Evolutionary conservation across 1,140 invertebrate genomes (phyloP).

Genomic region (Drosophila insularis): DNA sequence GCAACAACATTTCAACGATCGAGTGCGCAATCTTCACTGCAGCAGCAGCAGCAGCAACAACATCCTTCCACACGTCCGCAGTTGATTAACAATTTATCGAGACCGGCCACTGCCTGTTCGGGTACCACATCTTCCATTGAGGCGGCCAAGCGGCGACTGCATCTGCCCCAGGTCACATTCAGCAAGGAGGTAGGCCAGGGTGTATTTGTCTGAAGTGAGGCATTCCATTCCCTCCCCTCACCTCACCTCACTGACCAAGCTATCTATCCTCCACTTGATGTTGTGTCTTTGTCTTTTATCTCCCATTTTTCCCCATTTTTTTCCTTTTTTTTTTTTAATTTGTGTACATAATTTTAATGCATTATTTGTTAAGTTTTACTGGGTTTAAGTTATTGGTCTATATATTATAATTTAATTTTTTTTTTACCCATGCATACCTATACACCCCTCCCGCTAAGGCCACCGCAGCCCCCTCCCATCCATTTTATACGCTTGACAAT

Average conservation of each 20-base stretch:
- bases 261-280: background rate
- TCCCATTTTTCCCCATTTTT: background rate
- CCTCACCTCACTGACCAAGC: background rate
- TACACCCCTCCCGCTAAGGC: background rate
- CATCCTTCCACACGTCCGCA: conserved; percentile 10
- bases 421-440: conserved; percentile 13
- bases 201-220: conserved; percentile 84
- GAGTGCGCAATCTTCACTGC: conserved; percentile 43
- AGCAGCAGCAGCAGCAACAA: background rate
- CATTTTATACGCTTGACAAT: conserved; percentile 57
- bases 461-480: background rate
- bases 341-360: conserved; percentile 44
- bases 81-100: conserved; percentile 49
- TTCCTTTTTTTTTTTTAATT: conserved; percentile 14
- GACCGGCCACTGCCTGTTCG: conserved; percentile 84
- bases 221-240: background rate
- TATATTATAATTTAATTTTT: conserved; percentile 16
- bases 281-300: conserved; percentile 7
- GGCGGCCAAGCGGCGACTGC: conserved; percentile 85
- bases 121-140: conserved; percentile 84
- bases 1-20: conserved; percentile 1
- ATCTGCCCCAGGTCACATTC: conserved; percentile 91
- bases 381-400: conserved; percentile 33
- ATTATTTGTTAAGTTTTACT: conserved; percentile 59
- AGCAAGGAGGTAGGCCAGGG: conserved; percentile 88